Base-by-base conservation (phyloP, 2,888 invertebrate species). In the Protodeltote pygarga region DNA sequence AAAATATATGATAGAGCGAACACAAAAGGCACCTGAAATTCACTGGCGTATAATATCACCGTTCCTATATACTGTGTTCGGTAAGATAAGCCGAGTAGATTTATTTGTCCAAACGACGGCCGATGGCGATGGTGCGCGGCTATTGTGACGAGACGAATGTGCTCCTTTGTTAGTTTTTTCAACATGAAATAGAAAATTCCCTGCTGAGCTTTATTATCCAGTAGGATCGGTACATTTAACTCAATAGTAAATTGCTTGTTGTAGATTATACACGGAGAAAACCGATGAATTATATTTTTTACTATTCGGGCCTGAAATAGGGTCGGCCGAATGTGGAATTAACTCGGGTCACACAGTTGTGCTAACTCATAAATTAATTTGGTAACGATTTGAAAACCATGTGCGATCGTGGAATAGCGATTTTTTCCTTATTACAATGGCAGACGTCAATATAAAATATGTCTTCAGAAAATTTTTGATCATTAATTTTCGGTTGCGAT, bases 151-250 rank as follows among this genome's bases (percentile, higher is more conserved):
- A 32, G 14, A 24, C 39, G 25, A 27, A 32, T 9, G 27, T 10
- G 33, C n/a, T 3, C 29, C 46, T 47, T 68, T 65, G 68, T 67
- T 49, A 42, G 27, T 45, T 64, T 64, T 63, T 61, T 45, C 6
- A 27, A 47, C 46, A 42, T 51, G 40, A 37, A 55, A 51, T 53
- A 64, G 44, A 39, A 59, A 32, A 49, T 33, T 47, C 46, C 50
- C 61, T 34, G 58, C 53, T 44, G 58, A 21, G 54, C 39, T 29
- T 25, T 53, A 44, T 40, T 41, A 41, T 41, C 25, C 44, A 34
- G 25, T 25, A 33, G 28, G 23, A 40, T 45, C 38, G 47, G 51
- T 47, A 58, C 47, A 54, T 66, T 55, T 52, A 50, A 58, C 51
- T 64, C 50, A 10, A 51, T 40, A 45, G 44, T 44, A 67, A 46